Conservation (phyloP, 2,888 invertebrate genomes). For the Drosophila phalerata region DNA sequence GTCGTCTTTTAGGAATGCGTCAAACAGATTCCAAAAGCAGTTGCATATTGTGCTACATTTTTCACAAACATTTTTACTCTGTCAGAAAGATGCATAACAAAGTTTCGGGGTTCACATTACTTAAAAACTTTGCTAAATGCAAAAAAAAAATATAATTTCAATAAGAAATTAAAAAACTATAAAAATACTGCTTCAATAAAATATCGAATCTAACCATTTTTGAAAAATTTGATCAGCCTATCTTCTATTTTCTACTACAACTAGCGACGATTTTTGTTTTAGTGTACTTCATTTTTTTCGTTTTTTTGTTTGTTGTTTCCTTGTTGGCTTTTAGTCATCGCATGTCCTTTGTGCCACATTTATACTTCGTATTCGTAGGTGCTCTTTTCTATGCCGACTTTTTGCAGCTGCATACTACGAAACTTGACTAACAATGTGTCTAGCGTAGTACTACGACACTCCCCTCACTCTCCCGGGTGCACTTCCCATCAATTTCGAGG, state of each 20-base stretch:
- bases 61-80: slow-evolving; percentile 4
- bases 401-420: slow-evolving; percentile 68
- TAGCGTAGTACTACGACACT: slow-evolving; percentile 33
- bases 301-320: slow-evolving; percentile 21
- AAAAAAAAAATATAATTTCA: background rate
- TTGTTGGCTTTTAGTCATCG: slow-evolving; percentile 53
- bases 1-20: slow-evolving; percentile 44
- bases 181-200: too few species aligned
- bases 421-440: slow-evolving; percentile 62
- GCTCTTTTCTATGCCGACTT: slow-evolving; percentile 42
- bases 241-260: too few species aligned
- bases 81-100: background rate
- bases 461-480: background rate
- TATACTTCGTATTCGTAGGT: slow-evolving; percentile 32
- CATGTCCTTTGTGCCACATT: slow-evolving; percentile 73
- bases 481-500: slow-evolving; percentile 17
- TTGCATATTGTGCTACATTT: slow-evolving; percentile 27
- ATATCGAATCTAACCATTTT: too few species aligned
- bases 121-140: background rate
- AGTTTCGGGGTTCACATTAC: background rate
- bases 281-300: slow-evolving; percentile 15
- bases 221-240: too few species aligned
- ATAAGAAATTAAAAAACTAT: too few species aligned
- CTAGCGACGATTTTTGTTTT: too few species aligned
- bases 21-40: slow-evolving; percentile 5